Evolutionary conservation across 1,140 invertebrate genomes (phyloP).

Genomic region (Chironomus tepperi): DNA sequence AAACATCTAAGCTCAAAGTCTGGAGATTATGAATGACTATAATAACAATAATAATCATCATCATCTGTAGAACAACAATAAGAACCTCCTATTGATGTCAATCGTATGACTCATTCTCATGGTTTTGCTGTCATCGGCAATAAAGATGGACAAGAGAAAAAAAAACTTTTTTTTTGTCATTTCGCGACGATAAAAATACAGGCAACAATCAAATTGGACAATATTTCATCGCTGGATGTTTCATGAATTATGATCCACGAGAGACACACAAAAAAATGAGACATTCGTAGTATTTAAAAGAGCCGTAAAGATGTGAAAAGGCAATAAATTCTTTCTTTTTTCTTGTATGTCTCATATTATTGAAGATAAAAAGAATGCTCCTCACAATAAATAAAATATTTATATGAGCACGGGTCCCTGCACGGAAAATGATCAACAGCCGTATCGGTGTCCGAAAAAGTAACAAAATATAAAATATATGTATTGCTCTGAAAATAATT

Average conservation of each 20-base stretch:
- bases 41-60: too few relatives aligned
- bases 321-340: neutral
- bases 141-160: neutral
- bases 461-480: neutral
- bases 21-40: too few relatives aligned
- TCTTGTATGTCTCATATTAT: neutral
- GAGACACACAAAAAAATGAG: neutral
- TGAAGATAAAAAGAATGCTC: neutral
- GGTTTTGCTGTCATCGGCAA: neutral
- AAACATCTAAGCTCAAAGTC: too few relatives aligned
- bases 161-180: too few relatives aligned
- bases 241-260: neutral
- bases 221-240: neutral
- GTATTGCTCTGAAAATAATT: neutral
- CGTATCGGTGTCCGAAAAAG: neutral
- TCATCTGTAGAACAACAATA: too few relatives aligned
- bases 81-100: too few relatives aligned
- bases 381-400: too few relatives aligned
- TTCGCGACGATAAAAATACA: neutral
- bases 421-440: conserved; percentile 6
- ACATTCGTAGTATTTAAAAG: too few relatives aligned
- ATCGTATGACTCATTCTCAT: neutral
- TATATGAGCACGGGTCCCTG: neutral
- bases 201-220: conserved; percentile 1
- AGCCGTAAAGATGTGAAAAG: conserved; percentile 5